Percentiles rank a stretch among this genome's conserved stretches.
Conservation (phyloP, 2,888 invertebrate species). For the Ormyrus pomaceus region DNA sequence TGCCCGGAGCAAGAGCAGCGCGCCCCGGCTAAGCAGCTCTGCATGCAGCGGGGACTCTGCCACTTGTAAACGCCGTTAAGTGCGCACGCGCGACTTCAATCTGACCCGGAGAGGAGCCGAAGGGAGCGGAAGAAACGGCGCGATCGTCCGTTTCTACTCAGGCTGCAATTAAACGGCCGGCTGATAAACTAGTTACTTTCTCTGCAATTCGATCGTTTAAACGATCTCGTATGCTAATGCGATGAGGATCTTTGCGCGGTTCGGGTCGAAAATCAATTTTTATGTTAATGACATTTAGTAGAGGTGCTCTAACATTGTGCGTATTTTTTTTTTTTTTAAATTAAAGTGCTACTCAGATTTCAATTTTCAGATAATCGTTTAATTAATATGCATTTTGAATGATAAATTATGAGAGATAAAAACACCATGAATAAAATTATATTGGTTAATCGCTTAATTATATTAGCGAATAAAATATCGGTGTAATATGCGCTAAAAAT, state of each 20-base stretch:
- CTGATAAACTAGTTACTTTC: too few relatives aligned
- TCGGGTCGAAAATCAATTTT: too few relatives aligned
- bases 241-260: too few relatives aligned
- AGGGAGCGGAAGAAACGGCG: not conserved
- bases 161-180: too few relatives aligned
- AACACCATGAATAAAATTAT: conserved; percentile 36
- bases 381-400: conserved; percentile 25
- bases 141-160: not conserved
- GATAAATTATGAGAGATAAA: conserved; percentile 23
- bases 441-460: conserved; percentile 32
- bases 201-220: too few relatives aligned
- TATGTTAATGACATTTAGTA: too few relatives aligned
- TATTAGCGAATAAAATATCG: not conserved
- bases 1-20: conserved; percentile 9
- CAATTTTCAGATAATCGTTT: conserved; percentile 34
- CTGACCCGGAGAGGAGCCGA: not conserved
- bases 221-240: too few relatives aligned
- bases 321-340: too few relatives aligned
- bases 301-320: too few relatives aligned
- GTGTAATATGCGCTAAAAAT: too few relatives aligned
- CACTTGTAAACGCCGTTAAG: conserved; percentile 46
- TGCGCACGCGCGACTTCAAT: conserved; percentile 28
- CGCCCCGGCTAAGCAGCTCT: conserved; percentile 8
- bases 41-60: not conserved
- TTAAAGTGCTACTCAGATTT: conserved; percentile 8